Conservation (phyloP, 2,113 vertebrate genomes). For the Megatriorchis doriae region DNA sequence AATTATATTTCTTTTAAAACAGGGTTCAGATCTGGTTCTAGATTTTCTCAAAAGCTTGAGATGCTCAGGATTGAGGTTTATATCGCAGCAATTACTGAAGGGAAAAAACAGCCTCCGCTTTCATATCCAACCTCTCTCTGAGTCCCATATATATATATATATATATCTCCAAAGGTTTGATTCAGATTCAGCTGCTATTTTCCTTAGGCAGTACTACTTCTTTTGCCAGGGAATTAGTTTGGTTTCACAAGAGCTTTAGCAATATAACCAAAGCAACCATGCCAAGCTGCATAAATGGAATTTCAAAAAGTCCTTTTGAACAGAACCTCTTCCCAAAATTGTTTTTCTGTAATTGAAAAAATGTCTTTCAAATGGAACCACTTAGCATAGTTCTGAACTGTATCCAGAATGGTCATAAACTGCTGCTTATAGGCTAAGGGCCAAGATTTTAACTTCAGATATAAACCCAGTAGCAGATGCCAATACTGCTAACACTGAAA, state of each 20-base stretch:
- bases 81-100: not conserved
- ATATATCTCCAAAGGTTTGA: not conserved
- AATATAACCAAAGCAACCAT: constrained; percentile 40
- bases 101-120: not conserved
- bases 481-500: not conserved
- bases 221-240: not conserved
- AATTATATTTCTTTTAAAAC: not conserved
- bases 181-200: not conserved
- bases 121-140: not conserved
- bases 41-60: not conserved
- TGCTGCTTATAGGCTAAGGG: constrained; percentile 29
- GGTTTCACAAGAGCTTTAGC: constrained; percentile 19
- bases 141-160: not conserved
- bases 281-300: constrained; percentile 51
- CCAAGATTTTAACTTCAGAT: constrained; percentile 46
- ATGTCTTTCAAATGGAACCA: constrained; percentile 62
- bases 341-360: constrained; percentile 67
- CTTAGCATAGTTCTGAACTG: constrained; percentile 54
- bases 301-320: constrained; percentile 57
- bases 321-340: constrained; percentile 57
- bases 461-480: constrained; percentile 12
- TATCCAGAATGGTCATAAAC: constrained; percentile 41
- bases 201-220: not conserved
- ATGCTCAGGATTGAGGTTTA: not conserved
- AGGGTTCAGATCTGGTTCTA: not conserved